phyloP scores from a whole-genome alignment of 1,140 invertebrate species.

The Phenacoccus solenopsis region DNA sequence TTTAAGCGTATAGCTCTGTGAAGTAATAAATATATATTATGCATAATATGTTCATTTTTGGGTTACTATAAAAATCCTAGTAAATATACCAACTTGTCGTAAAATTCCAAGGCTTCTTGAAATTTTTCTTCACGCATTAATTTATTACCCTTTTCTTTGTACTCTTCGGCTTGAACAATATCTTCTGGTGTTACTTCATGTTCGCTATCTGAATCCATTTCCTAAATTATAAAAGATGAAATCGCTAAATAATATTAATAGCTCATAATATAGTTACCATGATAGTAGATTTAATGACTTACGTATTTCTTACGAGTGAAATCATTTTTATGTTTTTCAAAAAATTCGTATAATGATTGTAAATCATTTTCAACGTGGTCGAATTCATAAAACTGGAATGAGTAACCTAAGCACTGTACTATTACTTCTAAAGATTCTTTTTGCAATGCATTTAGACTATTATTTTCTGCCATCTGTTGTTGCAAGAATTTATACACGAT shows the following conservation, averaged over 20 bases:
- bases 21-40: background rate
- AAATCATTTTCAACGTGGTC: background rate
- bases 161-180: background rate
- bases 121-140: slow-evolving; percentile 17
- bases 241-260: background rate
- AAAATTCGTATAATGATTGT: background rate
- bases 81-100: background rate
- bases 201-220: background rate
- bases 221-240: background rate
- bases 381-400: slow-evolving; percentile 6
- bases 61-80: background rate
- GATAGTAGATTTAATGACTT: background rate
- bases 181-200: background rate
- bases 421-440: slow-evolving; percentile 12
- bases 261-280: background rate
- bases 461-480: background rate
- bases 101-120: background rate
- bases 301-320: slow-evolving; percentile 8
- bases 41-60: background rate
- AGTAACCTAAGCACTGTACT: background rate
- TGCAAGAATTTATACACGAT: background rate
- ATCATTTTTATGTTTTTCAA: background rate
- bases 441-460: background rate
- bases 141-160: slow-evolving; percentile 5
- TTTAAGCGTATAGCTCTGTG: slow-evolving; percentile 18